Base-by-base conservation (phyloP, 2,797 vertebrate genomes). In the Liparis tanakae region DNA sequence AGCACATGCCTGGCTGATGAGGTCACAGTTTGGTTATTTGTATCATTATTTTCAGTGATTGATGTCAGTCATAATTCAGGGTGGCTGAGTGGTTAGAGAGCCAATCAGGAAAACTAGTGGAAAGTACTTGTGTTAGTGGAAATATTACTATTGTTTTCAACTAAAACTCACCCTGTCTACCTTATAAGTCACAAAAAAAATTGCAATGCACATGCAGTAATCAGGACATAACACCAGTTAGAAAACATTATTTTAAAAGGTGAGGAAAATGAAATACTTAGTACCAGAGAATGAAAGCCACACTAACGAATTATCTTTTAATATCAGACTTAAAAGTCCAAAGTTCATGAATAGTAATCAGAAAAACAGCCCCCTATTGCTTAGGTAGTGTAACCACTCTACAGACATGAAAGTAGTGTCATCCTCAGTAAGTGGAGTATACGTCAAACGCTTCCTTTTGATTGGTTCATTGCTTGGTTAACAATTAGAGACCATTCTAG, bases 1-100 rank as follows among this genome's bases (percentile, higher is more conserved):
- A 59, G 18, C 44, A 41, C 60, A 74, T 70, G 48, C 33, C 3
- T 67, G n/a, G 2, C 10, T 65, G n/a, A 37, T 65, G 64, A 84
- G 8, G 18, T 81, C 75, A 74, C 20, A 55, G 4, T 59, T 78
- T 67, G n/a, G 48, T 61, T 76, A 58, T 71, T 68, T 78, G 60
- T 68, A 63, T 65, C 10, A 54, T 65, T 22, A 64, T 68, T 69
- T 76, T 74, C 30, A 78, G n/a, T 68, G 7, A 63, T 69, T 62
- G 6, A 51, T 70, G 33, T 50, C 33, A 10, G 37, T 62, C 25
- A 30, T 50, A 30, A 66, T 64, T 69, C 43, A 36, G 30, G 17
- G 37, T 22, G 30, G 39, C 64, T 39, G 36, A 43, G 46, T 30
- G 41, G 70, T 68, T 63, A 58, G 43, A 62, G 46, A 59, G n/a